Base-by-base conservation (phyloP, 2,113 vertebrate species). In the Aviceda subcristata region DNA sequence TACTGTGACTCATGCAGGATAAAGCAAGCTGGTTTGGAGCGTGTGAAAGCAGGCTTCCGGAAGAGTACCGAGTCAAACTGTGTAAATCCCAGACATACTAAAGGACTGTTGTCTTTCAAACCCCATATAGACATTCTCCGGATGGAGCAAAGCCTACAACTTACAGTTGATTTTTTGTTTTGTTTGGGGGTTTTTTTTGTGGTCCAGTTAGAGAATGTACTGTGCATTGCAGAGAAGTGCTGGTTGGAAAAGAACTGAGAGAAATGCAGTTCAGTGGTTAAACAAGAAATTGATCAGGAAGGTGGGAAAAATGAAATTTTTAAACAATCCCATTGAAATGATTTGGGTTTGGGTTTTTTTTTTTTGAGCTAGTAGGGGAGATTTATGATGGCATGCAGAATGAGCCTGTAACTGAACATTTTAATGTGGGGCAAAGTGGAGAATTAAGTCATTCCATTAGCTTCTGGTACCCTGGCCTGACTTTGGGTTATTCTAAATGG, bases 41-140 rank as follows among this genome's bases (percentile, higher is more conserved):
- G 74, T 86, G 68, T 87, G 83, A 96, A 97, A 94, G 46, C 73
- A 97, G 89, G 51, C 71, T 97, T 97, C 80, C 63, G 8, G 85
- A 96, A 88, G 77, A 82, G 59, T 88, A 86, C 90, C 51, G 56
- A 90, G 46, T 78, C 79, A 89, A 83, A 90, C 91, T 90, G 32
- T 93, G 46, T 59, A 90, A 94, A 97, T 95, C 88, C 73, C 94
- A 82, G 84, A 83, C 53, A 67, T 82, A n/a, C 1, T 24, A 75
- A 86, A 96, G 75, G 41, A 36, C 77, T 89, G 36, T 45, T 89
- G 57, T 77, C 71, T 96, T 95, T 97, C 90, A 76, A 90, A 88
- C 72, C 66, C 67, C 26, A 19, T 55, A 17, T 36, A 82, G 56
- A 38, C 51, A 4, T 82, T 90, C 72, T 95, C 78, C n/a, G 36